Conservation (phyloP, 2,113 vertebrate genomes). For the Mirza zaza region DNA sequence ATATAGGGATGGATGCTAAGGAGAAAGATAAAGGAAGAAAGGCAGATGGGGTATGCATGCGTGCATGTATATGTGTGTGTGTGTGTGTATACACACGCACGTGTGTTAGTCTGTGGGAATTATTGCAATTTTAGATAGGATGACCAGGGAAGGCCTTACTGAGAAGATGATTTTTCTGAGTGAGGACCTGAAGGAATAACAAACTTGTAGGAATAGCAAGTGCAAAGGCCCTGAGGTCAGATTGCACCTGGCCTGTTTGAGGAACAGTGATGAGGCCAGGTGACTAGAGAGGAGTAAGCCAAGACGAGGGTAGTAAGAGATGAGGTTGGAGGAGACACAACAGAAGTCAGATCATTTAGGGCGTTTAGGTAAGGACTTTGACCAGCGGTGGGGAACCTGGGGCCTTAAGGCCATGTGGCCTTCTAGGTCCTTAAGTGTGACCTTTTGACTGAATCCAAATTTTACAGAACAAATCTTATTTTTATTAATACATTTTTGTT, state of each 20-base stretch:
- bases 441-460: no score
- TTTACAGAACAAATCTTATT: no score
- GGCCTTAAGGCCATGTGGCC: no score
- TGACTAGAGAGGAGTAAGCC: neutral
- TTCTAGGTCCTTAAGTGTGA: no score
- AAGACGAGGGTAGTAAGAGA: neutral
- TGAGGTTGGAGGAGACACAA: neutral
- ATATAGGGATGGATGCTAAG: neutral
- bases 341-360: neutral
- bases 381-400: no score
- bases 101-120: rapidly evolving
- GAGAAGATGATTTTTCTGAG: neutral
- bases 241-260: neutral
- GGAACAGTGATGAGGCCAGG: neutral
- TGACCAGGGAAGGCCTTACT: neutral
- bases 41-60: rapidly evolving
- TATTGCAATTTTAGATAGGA: neutral
- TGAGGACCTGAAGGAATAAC: neutral
- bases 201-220: neutral
- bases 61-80: no score
- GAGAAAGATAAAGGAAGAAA: neutral
- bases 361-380: neutral
- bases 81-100: no score
- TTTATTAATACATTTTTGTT: no score
- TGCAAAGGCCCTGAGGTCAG: neutral